These are phyloP conservation scores for Darevskia nairensis DNA, from an alignment of 2,797 vertebrate species.

Conservation along the genomic window DNA sequence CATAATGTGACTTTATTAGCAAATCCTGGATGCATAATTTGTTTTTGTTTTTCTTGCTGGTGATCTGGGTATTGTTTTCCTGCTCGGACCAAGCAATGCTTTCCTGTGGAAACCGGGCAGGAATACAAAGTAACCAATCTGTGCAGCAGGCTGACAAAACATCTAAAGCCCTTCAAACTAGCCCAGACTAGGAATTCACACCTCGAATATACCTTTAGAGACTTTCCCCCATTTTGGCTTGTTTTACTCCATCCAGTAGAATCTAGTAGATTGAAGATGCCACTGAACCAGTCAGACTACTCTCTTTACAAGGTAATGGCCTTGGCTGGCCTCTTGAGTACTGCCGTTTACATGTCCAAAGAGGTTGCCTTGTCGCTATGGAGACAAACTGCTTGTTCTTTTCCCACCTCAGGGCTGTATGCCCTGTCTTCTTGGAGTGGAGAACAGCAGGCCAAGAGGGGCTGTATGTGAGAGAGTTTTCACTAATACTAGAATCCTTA, in stretches of 20 bases:
- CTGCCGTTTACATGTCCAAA: too few relatives aligned
- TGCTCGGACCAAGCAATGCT: background rate
- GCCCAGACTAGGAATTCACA: background rate
- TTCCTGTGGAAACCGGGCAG: background rate
- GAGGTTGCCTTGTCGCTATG: too few relatives aligned
- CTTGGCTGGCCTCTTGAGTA: too few relatives aligned
- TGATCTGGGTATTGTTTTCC: background rate
- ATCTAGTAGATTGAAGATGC: too few relatives aligned
- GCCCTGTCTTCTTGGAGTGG: too few relatives aligned
- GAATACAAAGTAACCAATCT: background rate
- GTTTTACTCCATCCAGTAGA: background rate
- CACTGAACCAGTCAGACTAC: too few relatives aligned
- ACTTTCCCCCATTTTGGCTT: background rate
- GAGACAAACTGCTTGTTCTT: too few relatives aligned
- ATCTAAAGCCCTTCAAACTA: background rate
- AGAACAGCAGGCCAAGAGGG: too few relatives aligned
- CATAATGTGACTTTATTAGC: slow-evolving; percentile 16
- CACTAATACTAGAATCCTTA: too few relatives aligned
- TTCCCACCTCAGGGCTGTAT: too few relatives aligned
- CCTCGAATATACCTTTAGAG: background rate
- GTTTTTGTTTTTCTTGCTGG: background rate
- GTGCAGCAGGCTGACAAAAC: background rate
- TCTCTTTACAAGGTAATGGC: too few relatives aligned
- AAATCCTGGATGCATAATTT: background rate
- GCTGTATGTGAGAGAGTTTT: too few relatives aligned